These are phyloP conservation scores for Heliconius hermathena DNA, from an alignment of 1,140 invertebrate species.

Conservation along the genomic window DNA sequence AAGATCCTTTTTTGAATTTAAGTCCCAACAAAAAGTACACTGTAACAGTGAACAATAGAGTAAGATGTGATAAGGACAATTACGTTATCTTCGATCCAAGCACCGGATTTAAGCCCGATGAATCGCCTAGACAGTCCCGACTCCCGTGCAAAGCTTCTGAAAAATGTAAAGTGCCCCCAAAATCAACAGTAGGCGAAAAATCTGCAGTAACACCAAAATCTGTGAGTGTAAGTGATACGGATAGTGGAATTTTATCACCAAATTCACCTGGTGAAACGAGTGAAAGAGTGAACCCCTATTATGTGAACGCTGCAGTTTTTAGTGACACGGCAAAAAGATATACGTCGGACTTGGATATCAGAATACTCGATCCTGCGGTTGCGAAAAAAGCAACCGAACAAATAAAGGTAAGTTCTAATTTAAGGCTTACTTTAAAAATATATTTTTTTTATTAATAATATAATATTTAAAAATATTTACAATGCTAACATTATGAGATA, in stretches of 20 bases:
- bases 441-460: no score
- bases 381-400: conserved; percentile 75
- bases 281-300: conserved; percentile 59
- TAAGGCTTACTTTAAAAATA: background rate
- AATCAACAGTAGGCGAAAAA: conserved; percentile 63
- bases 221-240: conserved; percentile 81
- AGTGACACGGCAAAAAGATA: conserved; percentile 63
- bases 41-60: conserved; percentile 77
- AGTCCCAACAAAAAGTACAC: conserved; percentile 82
- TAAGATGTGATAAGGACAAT: conserved; percentile 80
- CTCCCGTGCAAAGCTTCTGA: conserved; percentile 55
- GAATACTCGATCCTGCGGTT: conserved; percentile 64
- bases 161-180: conserved; percentile 64
- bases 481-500: background rate
- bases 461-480: background rate
- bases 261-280: conserved; percentile 79
- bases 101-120: conserved; percentile 70
- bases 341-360: conserved; percentile 64
- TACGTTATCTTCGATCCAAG: conserved; percentile 79
- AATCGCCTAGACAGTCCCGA: conserved; percentile 47
- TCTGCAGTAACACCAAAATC: conserved; percentile 54
- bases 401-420: conserved; percentile 65
- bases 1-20: conserved; percentile 75
- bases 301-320: conserved; percentile 72
- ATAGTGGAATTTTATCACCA: conserved; percentile 83